Base-by-base conservation (phyloP, 1,140 invertebrate genomes). In the Platorchestia sp. region DNA sequence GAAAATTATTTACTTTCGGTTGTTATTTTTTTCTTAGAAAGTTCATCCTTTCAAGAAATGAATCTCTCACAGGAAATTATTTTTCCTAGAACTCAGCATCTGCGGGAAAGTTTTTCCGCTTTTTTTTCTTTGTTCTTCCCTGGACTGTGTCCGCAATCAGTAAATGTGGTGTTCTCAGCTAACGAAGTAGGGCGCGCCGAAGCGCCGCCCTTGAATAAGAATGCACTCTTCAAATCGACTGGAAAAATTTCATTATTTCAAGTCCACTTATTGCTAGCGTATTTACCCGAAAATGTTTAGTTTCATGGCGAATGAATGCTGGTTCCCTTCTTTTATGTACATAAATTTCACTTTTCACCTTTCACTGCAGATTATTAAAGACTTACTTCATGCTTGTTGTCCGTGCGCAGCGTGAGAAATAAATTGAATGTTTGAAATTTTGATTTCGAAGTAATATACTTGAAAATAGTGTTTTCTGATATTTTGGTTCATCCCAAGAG, bases 181-280 rank as follows among this genome's bases (percentile, higher is more conserved):
- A 93, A 93, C 91, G 91, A 45, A 93, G 91, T 93, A 93, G 91
- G 45, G 45, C 87, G 87, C 87, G 5, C 41, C 91, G 91, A 47
- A 47, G 91, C 43, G 36, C 91, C 0, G 16, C 91, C 27, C 43
- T 47, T 45, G 91, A 93, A 93, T 93, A 93, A 93, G 45, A 93
- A 93, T 93, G 91, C 40, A 44, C 87, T 89, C 87, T 5, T 89
- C 87, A 89, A 14, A 44, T 89, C 43, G 87, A 89, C 27, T 89
- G 87, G 87, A 89, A 89, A 42, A 89, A 89, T 41, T 41, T 14
- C 87, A 89, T 89, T 89, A 89, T 44, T 89, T 43, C 10, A 22
- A 36, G 36, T 36, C n/a, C 87, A 36, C 59, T 75, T 27, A 36
- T 75, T 75, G 59, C 14, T 75, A 22, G 59, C 36, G 59, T 27